Conservation (phyloP, 2,888 invertebrate species). For the Atherix ibis region DNA sequence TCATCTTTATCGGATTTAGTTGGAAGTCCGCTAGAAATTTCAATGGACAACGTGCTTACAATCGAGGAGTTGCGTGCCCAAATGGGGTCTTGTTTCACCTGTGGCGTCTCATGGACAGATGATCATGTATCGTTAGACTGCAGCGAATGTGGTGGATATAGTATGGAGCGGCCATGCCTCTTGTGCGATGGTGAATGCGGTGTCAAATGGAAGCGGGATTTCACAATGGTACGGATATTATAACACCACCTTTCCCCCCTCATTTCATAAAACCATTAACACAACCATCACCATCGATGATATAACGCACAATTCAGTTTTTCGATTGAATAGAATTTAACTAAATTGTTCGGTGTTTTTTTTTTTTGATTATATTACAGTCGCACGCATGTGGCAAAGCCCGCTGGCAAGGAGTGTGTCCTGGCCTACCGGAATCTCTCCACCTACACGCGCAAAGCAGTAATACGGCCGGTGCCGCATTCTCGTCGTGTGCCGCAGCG, state of each 20-base stretch:
- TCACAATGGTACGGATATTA: slow-evolving; percentile 58
- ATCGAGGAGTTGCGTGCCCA: slow-evolving; percentile 56
- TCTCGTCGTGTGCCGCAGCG: slow-evolving; percentile 22
- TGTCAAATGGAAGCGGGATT: slow-evolving; percentile 57
- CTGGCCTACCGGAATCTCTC: slow-evolving; percentile 30
- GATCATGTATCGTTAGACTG: slow-evolving; percentile 63
- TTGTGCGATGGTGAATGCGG: slow-evolving; percentile 59
- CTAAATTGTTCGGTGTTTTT: slow-evolving; percentile 2
- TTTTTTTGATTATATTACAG: slow-evolving; percentile 31
- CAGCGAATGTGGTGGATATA: slow-evolving; percentile 65
- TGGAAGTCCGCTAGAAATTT: slow-evolving; percentile 28
- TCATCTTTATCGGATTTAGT: slow-evolving; percentile 31
- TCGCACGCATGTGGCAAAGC: slow-evolving; percentile 56
- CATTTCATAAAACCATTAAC: too few relatives aligned
- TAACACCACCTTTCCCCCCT: too few relatives aligned
- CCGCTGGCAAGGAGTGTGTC: slow-evolving; percentile 54
- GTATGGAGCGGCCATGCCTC: slow-evolving; percentile 57
- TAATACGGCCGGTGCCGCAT: slow-evolving; percentile 1
- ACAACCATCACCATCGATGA: too few relatives aligned
- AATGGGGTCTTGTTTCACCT: slow-evolving; percentile 59
- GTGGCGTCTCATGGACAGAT: slow-evolving; percentile 66
- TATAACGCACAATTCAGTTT: slow-evolving; percentile 2
- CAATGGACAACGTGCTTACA: slow-evolving; percentile 39
- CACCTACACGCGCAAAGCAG: slow-evolving; percentile 16
- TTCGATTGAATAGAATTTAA: background rate